phyloP scores from a whole-genome alignment of 2,797 vertebrate genomes.

The Huso huso region DNA sequence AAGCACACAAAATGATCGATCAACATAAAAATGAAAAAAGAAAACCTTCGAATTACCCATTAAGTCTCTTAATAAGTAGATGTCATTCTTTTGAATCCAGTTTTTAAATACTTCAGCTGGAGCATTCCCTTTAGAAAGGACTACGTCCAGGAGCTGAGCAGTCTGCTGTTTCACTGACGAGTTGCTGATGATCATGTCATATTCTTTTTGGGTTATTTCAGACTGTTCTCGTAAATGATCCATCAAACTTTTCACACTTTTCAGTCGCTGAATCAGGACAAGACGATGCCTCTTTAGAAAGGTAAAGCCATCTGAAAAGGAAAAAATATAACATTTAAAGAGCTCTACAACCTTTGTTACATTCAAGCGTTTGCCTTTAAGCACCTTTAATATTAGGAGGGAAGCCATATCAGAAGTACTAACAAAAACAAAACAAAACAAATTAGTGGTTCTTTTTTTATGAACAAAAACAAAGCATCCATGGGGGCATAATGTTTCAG shows the following conservation, averaged over 20 bases:
- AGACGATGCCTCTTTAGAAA: conserved; percentile 87
- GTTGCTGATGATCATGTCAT: conserved; percentile 78
- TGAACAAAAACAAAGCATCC: too few species aligned
- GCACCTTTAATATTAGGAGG: too few species aligned
- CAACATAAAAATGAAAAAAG: background rate
- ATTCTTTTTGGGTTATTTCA: conserved; percentile 72
- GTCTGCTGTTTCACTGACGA: conserved; percentile 78
- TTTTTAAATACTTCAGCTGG: conserved; percentile 85
- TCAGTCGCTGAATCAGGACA: conserved; percentile 79
- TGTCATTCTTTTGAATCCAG: conserved; percentile 82
- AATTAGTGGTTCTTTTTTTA: too few species aligned
- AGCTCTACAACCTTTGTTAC: too few species aligned
- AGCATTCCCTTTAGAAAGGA: conserved; percentile 85
- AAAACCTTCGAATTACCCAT: conserved; percentile 62
- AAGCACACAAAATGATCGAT: too few species aligned
- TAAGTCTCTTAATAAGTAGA: conserved; percentile 78
- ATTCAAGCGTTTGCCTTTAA: too few species aligned
- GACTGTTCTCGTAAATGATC: conserved; percentile 75
- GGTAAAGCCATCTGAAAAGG: conserved; percentile 75
- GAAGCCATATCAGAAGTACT: too few species aligned
- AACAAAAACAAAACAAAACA: too few species aligned
- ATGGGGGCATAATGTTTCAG: too few species aligned
- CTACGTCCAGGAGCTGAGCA: conserved; percentile 78
- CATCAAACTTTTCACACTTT: conserved; percentile 74
- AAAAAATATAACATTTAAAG: conserved; percentile 2